Evolutionary conservation across 1,140 invertebrate genomes (phyloP), one percentile per base, ranked within the genome.

Genomic region (Physella acuta): DNA sequence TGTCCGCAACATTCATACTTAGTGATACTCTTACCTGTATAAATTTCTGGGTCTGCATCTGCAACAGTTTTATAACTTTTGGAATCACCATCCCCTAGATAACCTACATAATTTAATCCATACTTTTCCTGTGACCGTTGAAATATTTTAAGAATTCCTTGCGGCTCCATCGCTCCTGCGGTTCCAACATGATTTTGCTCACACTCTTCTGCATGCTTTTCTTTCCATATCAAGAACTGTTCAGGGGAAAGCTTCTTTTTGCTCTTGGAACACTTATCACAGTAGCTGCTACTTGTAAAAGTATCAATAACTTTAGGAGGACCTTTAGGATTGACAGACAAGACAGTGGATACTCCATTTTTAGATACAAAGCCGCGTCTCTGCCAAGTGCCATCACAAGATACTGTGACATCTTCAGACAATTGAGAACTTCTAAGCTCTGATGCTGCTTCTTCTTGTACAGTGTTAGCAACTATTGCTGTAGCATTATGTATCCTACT

Each of bases 371-470:
- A 60, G 16, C 30, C 58, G 11, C 58, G 11, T 14, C 58, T 30
- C 26, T 60, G 58, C 58, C 58, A 60, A 11, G 58, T 31, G 4
- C 58, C 58, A 34, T 60, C 58, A 33, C 58, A 60, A 4, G 58
- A 60, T 24, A 60, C 58, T 11, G 28, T 20, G 17, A 60, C 58
- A 31, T 60, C 33, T 33, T 28, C 8, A 30, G 14, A n/a, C 11
- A 4, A 4, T 14, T 44, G 39, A 44, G 26, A 14, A 60, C 8
- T 24, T 20, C 24, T 34, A 5, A 60, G 33, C 33, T 60, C 58
- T 60, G 4, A 11, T 16, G 30, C 58, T 14, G 58, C 58, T 60
- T 8, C 17, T 34, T 60, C 58, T 28, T n/a, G 16, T 11, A 17
- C 11, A 14, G 16, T 17, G 8, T 4, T 31, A 31, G 58, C 58